phyloP scores from a whole-genome alignment of 2,113 vertebrate genomes.

The Marcusenius ussheri region DNA sequence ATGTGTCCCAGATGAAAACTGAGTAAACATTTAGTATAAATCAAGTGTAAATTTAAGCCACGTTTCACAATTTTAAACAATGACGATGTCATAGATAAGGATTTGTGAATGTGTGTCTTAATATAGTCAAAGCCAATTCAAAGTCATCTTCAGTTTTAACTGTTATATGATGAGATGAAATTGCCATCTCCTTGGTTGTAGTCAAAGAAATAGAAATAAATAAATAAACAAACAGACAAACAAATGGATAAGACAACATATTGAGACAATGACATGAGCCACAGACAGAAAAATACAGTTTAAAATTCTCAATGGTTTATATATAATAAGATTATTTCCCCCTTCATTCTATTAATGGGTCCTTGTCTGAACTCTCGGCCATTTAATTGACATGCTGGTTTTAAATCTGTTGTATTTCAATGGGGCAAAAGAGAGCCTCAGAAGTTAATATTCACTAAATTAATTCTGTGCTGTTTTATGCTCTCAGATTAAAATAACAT shows the following conservation, averaged over 20 bases:
- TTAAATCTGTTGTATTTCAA: neutral
- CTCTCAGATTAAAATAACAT: slow-evolving; percentile 17
- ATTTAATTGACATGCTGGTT: neutral
- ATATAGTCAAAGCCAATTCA: neutral
- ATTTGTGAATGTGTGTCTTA: neutral
- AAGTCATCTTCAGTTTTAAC: neutral
- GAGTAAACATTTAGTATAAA: slow-evolving; percentile 40
- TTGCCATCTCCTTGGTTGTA: neutral
- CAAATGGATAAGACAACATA: neutral
- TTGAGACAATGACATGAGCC: neutral
- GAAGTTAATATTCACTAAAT: slow-evolving; percentile 15
- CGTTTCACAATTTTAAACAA: neutral
- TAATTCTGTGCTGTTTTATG: slow-evolving; percentile 13
- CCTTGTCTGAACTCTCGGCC: neutral
- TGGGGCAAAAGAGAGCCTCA: neutral
- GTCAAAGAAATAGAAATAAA: neutral
- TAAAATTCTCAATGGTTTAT: neutral
- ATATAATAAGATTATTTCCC: neutral
- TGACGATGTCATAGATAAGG: neutral
- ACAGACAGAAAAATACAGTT: neutral
- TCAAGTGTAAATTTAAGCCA: neutral
- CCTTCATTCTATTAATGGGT: neutral
- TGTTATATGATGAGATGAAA: neutral
- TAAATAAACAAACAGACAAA: neutral
- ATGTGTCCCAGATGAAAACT: slow-evolving; percentile 16